Conservation (phyloP, 2,113 vertebrate genomes). For the Pygoscelis antarcticus region DNA sequence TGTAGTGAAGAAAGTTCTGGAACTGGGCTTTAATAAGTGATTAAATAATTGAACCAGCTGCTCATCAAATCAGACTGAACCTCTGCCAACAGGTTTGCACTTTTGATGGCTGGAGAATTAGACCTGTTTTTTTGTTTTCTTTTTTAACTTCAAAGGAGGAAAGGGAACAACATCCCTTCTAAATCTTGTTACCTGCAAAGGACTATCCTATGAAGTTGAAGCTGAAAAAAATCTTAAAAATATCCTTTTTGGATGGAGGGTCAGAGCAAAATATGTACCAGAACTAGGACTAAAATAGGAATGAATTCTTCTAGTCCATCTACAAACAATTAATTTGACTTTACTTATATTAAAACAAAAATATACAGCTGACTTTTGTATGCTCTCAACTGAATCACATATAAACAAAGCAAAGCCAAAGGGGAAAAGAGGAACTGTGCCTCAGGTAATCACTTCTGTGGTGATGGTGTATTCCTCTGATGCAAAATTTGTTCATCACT, state of each 20-base stretch:
- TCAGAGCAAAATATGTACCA: neutral
- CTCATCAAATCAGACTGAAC: neutral
- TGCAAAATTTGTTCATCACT: neutral
- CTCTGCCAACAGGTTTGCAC: neutral
- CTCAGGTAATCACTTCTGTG: neutral
- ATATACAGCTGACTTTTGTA: neutral
- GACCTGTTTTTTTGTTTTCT: neutral
- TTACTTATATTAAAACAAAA: neutral
- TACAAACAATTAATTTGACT: neutral
- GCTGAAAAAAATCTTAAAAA: neutral
- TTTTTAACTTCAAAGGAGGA: neutral
- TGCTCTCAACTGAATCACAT: neutral
- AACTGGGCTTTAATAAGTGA: neutral
- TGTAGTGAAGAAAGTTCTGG: neutral
- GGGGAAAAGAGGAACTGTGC: neutral
- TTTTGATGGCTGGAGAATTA: neutral
- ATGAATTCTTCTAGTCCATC: neutral
- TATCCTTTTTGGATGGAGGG: neutral
- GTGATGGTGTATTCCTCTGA: neutral
- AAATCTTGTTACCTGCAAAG: neutral
- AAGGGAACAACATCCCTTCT: neutral
- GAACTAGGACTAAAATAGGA: neutral
- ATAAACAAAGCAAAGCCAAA: neutral
- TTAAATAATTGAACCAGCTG: neutral
- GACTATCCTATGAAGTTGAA: neutral